phyloP scores from a whole-genome alignment of 2,888 invertebrate genomes.

The Scotopteryx bipunctaria region DNA sequence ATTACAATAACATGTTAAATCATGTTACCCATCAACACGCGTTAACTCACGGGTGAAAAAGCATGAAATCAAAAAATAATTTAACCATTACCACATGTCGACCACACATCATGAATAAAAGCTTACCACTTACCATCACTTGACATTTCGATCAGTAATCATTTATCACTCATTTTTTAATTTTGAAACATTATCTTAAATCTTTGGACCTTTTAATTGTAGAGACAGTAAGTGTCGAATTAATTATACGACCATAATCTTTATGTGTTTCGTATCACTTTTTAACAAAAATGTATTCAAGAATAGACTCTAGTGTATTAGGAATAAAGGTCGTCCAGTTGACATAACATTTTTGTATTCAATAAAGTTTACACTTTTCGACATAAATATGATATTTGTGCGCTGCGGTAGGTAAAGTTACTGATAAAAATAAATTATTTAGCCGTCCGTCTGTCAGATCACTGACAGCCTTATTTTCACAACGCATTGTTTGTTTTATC shows the following conservation, averaged over 20 bases:
- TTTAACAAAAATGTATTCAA: background rate
- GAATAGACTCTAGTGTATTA: background rate
- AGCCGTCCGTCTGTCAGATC: conserved; percentile 9
- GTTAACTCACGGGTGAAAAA: conserved; percentile 2
- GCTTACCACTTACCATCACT: conserved; percentile 28
- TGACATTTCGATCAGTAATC: conserved; percentile 29
- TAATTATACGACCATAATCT: conserved; percentile 36
- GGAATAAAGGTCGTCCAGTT: conserved; percentile 1
- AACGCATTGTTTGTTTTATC: conserved; percentile 2
- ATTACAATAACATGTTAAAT: too few species aligned
- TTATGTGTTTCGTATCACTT: conserved; percentile 21
- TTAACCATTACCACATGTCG: conserved; percentile 18
- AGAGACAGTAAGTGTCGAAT: conserved; percentile 35
- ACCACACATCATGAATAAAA: conserved; percentile 22
- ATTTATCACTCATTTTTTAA: conserved; percentile 31
- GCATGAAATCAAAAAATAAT: conserved; percentile 27
- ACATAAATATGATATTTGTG: conserved; percentile 22
- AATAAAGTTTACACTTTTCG: conserved; percentile 19
- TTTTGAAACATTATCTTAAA: conserved; percentile 32
- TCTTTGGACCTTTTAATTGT: conserved; percentile 36
- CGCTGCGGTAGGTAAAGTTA: conserved; percentile 31
- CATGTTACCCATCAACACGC: conserved; percentile 5
- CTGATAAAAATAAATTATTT: conserved; percentile 11
- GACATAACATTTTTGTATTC: background rate
- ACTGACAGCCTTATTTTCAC: background rate